These are phyloP conservation scores for Paragorgia papillata DNA, from an alignment of 92 coral and sea anemone genomes.

Conservation along the genomic window DNA sequence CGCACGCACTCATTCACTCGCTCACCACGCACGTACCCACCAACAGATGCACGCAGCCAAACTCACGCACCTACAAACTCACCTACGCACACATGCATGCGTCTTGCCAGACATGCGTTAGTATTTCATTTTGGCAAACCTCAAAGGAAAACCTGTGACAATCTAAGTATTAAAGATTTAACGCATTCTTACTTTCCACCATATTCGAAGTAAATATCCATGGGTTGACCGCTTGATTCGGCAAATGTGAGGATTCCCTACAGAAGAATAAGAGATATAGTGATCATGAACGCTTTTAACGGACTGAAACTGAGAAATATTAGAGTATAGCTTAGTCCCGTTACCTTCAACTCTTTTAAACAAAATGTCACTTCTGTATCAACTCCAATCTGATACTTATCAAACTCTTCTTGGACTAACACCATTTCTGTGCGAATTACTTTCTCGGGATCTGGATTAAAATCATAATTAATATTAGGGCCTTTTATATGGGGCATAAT, in stretches of 20 bases:
- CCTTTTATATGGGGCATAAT: background rate
- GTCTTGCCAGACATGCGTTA: too few relatives aligned
- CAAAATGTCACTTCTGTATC: slow-evolving; percentile 97
- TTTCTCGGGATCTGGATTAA: slow-evolving; percentile 73
- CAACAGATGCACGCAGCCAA: too few relatives aligned
- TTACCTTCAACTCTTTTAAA: slow-evolving; percentile 93
- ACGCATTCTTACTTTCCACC: slow-evolving; percentile 91
- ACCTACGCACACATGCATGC: too few relatives aligned
- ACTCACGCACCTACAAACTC: too few relatives aligned
- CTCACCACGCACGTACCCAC: too few relatives aligned
- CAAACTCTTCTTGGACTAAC: slow-evolving; percentile 89
- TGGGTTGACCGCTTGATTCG: slow-evolving; percentile 77
- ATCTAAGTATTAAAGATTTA: too few relatives aligned
- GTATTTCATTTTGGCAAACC: too few relatives aligned
- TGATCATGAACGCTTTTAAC: background rate
- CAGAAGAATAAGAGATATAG: background rate
- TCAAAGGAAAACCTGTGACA: too few relatives aligned
- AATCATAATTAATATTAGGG: background rate
- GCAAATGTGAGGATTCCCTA: slow-evolving; percentile 94
- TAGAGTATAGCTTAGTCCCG: background rate
- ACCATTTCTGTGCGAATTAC: slow-evolving; percentile 91
- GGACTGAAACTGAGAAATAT: background rate
- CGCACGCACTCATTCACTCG: too few relatives aligned
- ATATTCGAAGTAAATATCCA: slow-evolving; percentile 90
- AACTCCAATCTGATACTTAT: slow-evolving; percentile 95